These are phyloP conservation scores for Xanthorhoe spadicearia DNA, from an alignment of 2,888 invertebrate species.

Conservation along the genomic window DNA sequence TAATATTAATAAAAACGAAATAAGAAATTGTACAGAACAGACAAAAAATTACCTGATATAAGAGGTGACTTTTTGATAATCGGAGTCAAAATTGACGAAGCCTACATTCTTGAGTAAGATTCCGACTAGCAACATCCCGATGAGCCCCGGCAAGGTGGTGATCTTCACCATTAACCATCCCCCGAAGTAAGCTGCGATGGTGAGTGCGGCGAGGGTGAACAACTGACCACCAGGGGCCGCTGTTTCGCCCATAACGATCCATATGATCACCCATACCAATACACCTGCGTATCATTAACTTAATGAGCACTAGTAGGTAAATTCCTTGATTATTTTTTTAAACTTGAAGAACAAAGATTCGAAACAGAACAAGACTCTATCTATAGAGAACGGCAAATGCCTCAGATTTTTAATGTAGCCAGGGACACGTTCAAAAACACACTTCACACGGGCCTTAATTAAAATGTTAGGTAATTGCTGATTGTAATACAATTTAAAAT, in stretches of 20 bases:
- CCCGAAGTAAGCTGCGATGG: constrained; percentile 91
- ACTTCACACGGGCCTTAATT: too few relatives aligned
- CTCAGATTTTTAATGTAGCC: neutral
- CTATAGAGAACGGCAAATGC: neutral
- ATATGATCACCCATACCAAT: constrained; percentile 90
- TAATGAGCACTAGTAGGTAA: neutral
- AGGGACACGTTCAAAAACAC: too few relatives aligned
- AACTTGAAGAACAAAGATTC: neutral
- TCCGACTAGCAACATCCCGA: constrained; percentile 94
- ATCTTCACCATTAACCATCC: constrained; percentile 91
- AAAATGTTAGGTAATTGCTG: neutral
- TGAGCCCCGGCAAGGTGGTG: constrained; percentile 92
- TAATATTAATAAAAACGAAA: neutral
- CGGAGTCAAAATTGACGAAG: constrained; percentile 88
- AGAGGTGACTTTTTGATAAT: constrained; percentile 87
- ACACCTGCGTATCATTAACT: constrained; percentile 74
- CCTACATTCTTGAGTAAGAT: constrained; percentile 89
- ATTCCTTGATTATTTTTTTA: too few relatives aligned
- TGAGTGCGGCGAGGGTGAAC: constrained; percentile 90
- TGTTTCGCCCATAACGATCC: constrained; percentile 89
- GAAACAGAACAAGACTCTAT: neutral
- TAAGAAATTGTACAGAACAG: neutral
- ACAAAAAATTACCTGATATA: constrained; percentile 86
- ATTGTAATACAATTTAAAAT: neutral
- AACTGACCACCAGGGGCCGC: constrained; percentile 94